A percentile compares a stretch with the other conserved stretches of the same genome.
Evolutionary conservation across 2,888 invertebrate genomes (phyloP).

Genomic region (Poecilobothrus nobilitatus): DNA sequence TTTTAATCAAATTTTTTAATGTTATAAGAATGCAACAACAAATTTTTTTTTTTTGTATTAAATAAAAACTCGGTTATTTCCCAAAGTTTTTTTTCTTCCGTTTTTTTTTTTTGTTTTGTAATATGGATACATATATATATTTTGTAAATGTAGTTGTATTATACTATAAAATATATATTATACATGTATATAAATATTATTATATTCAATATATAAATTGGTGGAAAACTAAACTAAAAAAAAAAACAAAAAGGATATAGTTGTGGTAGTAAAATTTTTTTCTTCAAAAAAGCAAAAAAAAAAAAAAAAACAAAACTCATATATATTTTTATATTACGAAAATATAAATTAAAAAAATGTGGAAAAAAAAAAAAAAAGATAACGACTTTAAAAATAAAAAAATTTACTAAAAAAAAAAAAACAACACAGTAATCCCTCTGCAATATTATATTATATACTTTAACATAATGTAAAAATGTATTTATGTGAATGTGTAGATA

Average conservation of each 20-base stretch:
- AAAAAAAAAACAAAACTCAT: neutral
- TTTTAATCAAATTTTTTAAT: too few species aligned
- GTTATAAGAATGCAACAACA: neutral
- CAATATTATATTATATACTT: slow-evolving; percentile 2
- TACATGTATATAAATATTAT: too few species aligned
- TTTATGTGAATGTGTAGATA: neutral
- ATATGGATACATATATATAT: too few species aligned
- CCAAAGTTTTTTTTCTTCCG: neutral
- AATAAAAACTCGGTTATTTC: slow-evolving; percentile 4
- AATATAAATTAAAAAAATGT: neutral
- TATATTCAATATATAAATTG: too few species aligned
- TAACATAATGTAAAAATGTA: neutral
- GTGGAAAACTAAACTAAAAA: too few species aligned
- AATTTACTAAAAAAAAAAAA: too few species aligned
- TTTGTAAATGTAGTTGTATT: too few species aligned
- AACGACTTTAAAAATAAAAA: too few species aligned
- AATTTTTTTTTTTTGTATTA: neutral
- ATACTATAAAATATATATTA: too few species aligned
- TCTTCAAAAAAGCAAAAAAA: neutral
- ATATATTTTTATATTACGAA: neutral
- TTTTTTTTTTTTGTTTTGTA: neutral
- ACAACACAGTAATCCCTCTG: neutral
- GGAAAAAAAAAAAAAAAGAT: too few species aligned
- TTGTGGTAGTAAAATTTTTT: neutral
- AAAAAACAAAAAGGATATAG: neutral